Evolutionary conservation across 2,113 vertebrate species (phyloP), one percentile per base, ranked within the genome.

Genomic region (Boleophthalmus pectinirostris): DNA sequence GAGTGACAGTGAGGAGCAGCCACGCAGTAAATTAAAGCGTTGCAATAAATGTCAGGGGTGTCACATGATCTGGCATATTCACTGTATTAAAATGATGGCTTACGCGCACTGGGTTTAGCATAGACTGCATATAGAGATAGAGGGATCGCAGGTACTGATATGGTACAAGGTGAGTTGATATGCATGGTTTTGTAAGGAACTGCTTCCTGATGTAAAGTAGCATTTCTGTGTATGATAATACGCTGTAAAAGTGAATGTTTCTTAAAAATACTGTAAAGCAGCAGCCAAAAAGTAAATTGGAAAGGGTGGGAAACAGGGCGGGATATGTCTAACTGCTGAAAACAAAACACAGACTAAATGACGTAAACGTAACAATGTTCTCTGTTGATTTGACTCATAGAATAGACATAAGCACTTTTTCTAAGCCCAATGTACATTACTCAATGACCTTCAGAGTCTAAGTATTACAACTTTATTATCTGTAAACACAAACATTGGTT

Each of bases 1-100:
- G 53, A 68, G 76, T 68, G 65, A 72, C 57, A 68, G 60, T 72
- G 67, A 60, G 65, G 49, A 67, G 53, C 66, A 79, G 69, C 43
- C 69, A 45, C 58, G 83, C 83, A 65, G 70, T 38, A 81, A 87
- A 82, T 76, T 23, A 85, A 70, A 64, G 74, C 56, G 72, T 60
- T 21, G 77, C 68, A 66, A 72, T 67, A 64, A 35, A 79, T 79
- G 69, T 74, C 49, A 54, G 29, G 66, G 33, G 29, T 58, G 61
- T 64, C 61, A 64, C 61, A 43, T 64, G 61, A 43, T 64, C 61
- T 18, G 61, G 61, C 61, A 64, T 64, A 64, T 64, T 18, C 61
- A 64, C 61, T 43, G 61, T 38, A 64, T 38, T 38, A n/a, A 64
- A 38, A 64, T 43, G 61, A 64, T 64, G 18, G 33, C 58, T 38